Base-by-base conservation (phyloP, 2,113 vertebrate genomes). In the Scartelaos histophorus region DNA sequence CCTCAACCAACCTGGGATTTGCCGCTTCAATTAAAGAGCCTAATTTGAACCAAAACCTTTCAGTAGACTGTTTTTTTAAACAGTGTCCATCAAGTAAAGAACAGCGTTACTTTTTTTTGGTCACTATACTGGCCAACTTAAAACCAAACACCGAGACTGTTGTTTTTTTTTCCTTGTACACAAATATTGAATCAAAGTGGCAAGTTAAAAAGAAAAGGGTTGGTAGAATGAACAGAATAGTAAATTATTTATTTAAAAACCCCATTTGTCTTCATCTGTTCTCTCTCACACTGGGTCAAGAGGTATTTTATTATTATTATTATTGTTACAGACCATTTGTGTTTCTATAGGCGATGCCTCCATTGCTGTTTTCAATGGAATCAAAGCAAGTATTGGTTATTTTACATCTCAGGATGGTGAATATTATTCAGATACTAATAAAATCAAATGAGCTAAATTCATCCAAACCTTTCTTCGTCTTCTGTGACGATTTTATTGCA, bases 21-120 rank as follows among this genome's bases (percentile, higher is more conserved):
- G 46, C 68, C 25, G 1, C 22, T 66, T 78, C 47, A 60, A 65
- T 71, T 24, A 56, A 66, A 65, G 43, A n/a, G 5, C 69, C 75
- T 69, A 53, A 74, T 68, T 81, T 22, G 73, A 81, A 25, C 47
- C 19, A 72, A 62, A 68, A 29, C 54, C 43, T 70, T 49, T 35
- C n/a, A 46, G 45, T 57, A 47, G 34, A 34, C 38, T 54, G n/a
- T 29, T 45, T 71, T 58, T 29, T 81, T 81, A 24, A 73, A 67
- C 51, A 66, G 13, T 16, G 69, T 64, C 46, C 64, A 43, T 56
- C 13, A 3, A 65, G 4, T 47, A 67, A 75, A 58, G 19, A 49
- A 24, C 46, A 22, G 51, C 54, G 69, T 78, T 17, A 53, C 47
- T 57, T 24, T 43, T 29, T 76, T 81, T 69, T 73, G 69, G 35